Percentiles rank a stretch among this genome's conserved stretches.
phyloP scores from a whole-genome alignment of 2,888 invertebrate genomes.

The Hofmannophila pseudospretella region DNA sequence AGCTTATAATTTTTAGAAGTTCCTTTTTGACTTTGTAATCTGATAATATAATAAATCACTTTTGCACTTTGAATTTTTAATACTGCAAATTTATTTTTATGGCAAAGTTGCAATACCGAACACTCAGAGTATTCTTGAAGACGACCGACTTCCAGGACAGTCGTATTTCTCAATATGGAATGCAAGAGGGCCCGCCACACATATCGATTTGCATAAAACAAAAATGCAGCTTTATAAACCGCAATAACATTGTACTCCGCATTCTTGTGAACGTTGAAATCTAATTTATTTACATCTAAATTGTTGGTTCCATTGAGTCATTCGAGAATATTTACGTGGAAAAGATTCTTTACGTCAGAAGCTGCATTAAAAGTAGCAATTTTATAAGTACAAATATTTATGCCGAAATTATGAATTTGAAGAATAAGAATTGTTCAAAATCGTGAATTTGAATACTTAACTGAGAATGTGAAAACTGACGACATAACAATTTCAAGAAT shows the following conservation, averaged over 20 bases:
- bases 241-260: conserved; percentile 42
- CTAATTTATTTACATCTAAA: conserved; percentile 42
- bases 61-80: conserved; percentile 25
- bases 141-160: conserved; percentile 52
- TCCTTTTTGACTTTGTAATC: conserved; percentile 30
- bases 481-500: too few relatives aligned
- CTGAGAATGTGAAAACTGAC: too few relatives aligned
- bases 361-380: too few relatives aligned
- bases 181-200: conserved; percentile 45
- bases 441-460: too few relatives aligned
- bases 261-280: conserved; percentile 28
- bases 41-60: conserved; percentile 29
- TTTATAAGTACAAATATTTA: too few relatives aligned
- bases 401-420: too few relatives aligned
- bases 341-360: too few relatives aligned
- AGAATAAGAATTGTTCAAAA: too few relatives aligned
- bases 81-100: conserved; percentile 4
- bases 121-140: conserved; percentile 20
- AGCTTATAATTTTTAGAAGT: conserved; percentile 44
- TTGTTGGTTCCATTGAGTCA: conserved; percentile 28
- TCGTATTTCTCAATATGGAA: conserved; percentile 55
- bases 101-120: background rate
- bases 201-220: conserved; percentile 56
- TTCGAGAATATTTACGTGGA: conserved; percentile 17
- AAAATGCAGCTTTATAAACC: conserved; percentile 46